Percentiles rank a stretch among this genome's conserved stretches.
These are phyloP conservation scores for Gnatocerus cornutus DNA, from an alignment of 2,888 invertebrate species.

Conservation along the genomic window DNA sequence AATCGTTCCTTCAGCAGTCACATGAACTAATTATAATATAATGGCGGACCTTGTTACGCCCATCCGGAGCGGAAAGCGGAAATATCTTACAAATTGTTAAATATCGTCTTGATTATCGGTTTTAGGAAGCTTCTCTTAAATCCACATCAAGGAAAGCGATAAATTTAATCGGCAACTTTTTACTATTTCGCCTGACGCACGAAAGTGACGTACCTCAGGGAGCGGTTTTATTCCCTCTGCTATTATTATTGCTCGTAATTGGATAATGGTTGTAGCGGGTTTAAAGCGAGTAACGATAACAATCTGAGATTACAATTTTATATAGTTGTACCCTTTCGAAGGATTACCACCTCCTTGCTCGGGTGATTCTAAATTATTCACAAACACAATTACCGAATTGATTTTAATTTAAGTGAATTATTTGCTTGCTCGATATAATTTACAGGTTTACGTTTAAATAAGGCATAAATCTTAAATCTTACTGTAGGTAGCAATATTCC, in stretches of 20 bases:
- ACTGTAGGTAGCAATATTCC: conserved; percentile 59
- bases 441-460: conserved; percentile 59
- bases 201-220: conserved; percentile 25
- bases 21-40: conserved; percentile 54
- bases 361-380: conserved; percentile 30
- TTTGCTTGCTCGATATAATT: conserved; percentile 49
- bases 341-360: conserved; percentile 19
- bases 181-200: conserved; percentile 24
- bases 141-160: conserved; percentile 30
- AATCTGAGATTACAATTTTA: conserved; percentile 32
- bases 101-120: conserved; percentile 39
- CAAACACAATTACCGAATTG: conserved; percentile 42
- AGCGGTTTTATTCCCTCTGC: conserved; percentile 12
- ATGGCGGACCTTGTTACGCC: conserved; percentile 46
- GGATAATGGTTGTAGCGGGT: conserved; percentile 22
- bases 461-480: conserved; percentile 60
- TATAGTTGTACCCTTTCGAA: conserved; percentile 13
- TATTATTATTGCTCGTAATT: conserved; percentile 24
- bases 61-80: conserved; percentile 44
- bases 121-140: conserved; percentile 30
- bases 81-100: conserved; percentile 47
- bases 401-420: conserved; percentile 47
- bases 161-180: conserved; percentile 35
- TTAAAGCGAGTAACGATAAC: conserved; percentile 33
- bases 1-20: conserved; percentile 53